Conservation (phyloP, 2,113 vertebrate species). For the Cavia porcellus region DNA sequence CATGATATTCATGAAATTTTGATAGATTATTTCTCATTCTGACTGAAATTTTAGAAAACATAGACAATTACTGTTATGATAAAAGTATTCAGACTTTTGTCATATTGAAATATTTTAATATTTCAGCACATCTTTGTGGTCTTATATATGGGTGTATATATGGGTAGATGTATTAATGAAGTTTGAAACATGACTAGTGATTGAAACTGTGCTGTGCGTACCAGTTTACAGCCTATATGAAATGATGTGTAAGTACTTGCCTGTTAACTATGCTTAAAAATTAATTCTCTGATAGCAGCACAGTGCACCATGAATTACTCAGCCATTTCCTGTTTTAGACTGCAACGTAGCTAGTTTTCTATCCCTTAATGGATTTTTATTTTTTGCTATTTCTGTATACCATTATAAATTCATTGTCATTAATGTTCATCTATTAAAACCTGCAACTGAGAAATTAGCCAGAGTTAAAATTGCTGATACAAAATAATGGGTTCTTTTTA, state of each 20-base stretch:
- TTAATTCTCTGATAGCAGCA: not conserved
- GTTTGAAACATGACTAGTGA: slow-evolving; percentile 23
- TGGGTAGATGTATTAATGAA: not conserved
- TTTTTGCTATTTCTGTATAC: not conserved
- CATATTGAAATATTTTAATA: not conserved
- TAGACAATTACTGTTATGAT: not conserved
- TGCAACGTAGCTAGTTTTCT: not conserved
- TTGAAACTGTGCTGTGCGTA: not conserved
- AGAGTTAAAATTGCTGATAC: slow-evolving; percentile 5
- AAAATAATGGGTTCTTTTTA: not conserved
- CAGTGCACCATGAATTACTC: not conserved
- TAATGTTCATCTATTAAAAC: slow-evolving; percentile 12
- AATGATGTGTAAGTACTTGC: not conserved
- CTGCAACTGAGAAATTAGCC: slow-evolving; percentile 34
- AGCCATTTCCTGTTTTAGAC: not conserved
- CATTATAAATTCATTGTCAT: not conserved
- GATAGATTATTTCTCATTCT: not conserved
- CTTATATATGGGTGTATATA: not conserved
- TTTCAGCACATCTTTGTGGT: slow-evolving; percentile 43
- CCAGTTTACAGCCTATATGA: slow-evolving; percentile 13
- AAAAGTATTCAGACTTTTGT: not conserved
- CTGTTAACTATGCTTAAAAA: slow-evolving; percentile 29
- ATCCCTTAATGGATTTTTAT: not conserved
- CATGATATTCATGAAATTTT: not conserved
- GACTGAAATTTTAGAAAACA: slow-evolving; percentile 39